Evolutionary conservation across 2,113 vertebrate genomes (phyloP).

Genomic region (Indicator indicator): DNA sequence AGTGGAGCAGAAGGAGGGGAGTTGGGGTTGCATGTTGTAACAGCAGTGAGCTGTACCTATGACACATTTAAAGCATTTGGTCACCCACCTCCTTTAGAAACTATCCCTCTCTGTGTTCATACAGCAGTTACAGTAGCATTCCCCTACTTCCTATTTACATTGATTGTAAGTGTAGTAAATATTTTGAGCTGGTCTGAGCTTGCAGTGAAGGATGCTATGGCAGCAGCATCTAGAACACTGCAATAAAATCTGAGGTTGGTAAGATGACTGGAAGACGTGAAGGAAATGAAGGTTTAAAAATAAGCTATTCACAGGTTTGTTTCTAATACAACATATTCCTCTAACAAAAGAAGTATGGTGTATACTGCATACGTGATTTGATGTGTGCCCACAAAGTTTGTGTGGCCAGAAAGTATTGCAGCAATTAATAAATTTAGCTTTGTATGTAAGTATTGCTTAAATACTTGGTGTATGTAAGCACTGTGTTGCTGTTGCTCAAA

Average conservation of each 20-base stretch:
- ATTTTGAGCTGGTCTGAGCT: background rate
- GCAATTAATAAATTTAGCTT: background rate
- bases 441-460: background rate
- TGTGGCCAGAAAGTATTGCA: background rate
- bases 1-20: background rate
- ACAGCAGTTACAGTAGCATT: background rate
- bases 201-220: background rate
- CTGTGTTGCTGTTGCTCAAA: background rate
- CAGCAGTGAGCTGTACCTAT: background rate
- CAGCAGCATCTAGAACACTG: background rate
- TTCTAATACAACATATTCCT: background rate
- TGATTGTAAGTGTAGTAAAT: background rate
- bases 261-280: background rate
- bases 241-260: background rate
- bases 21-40: background rate
- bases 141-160: background rate
- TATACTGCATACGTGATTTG: background rate
- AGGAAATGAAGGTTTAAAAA: background rate
- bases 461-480: background rate
- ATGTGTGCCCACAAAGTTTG: background rate
- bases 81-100: background rate
- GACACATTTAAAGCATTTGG: background rate
- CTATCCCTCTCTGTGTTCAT: background rate
- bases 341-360: background rate
- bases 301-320: background rate